Evolutionary conservation across 2,888 invertebrate species (phyloP).

Genomic region (Spilarctia lutea): DNA sequence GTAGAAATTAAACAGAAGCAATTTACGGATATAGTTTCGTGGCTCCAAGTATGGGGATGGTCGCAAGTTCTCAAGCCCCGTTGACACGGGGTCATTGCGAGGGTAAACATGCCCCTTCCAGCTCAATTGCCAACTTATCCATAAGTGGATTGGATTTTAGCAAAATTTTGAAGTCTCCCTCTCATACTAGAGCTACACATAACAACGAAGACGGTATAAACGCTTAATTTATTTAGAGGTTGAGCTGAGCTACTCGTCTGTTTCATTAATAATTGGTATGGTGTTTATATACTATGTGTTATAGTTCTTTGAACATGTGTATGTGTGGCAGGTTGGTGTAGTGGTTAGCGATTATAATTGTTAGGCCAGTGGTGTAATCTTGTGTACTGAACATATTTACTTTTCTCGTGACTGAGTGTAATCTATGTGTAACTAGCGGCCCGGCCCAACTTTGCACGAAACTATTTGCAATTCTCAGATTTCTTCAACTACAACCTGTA

Average conservation of each 20-base stretch:
- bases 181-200: conserved; percentile 44
- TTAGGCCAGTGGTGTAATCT: too few species aligned
- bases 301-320: background rate
- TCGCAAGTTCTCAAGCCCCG: conserved; percentile 64
- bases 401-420: too few species aligned
- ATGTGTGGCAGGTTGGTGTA: background rate
- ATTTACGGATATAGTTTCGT: conserved; percentile 52
- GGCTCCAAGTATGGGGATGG: conserved; percentile 56
- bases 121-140: conserved; percentile 72
- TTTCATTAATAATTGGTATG: conserved; percentile 3
- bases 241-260: conserved; percentile 9
- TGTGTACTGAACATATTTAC: too few species aligned
- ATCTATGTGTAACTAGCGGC: too few species aligned
- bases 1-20: conserved; percentile 44
- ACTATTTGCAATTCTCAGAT: too few species aligned
- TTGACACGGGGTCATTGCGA: conserved; percentile 71
- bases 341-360: background rate
- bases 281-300: background rate
- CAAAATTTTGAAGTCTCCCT: conserved; percentile 59
- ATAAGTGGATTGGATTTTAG: conserved; percentile 76
- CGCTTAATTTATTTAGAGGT: conserved; percentile 30
- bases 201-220: conserved; percentile 27
- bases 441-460: too few species aligned
- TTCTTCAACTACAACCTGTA: too few species aligned
- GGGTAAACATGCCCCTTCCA: conserved; percentile 73